Percentiles rank a stretch among this genome's conserved stretches.
Conservation (phyloP, 92 coral and sea anemone genomes). For the Plumapathes pennacea region DNA sequence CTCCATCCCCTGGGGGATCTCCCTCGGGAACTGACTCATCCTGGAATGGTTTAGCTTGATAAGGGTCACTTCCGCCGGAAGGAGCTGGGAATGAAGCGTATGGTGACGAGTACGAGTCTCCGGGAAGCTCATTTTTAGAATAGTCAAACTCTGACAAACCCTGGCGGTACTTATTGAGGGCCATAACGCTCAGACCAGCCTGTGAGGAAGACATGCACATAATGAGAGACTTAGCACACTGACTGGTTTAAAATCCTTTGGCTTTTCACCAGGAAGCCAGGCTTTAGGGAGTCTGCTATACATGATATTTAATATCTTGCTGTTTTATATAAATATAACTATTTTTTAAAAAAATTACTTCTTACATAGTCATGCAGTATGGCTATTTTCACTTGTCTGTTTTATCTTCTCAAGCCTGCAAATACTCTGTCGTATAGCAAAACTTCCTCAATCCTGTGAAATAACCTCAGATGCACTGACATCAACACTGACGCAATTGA, state of each 20-base stretch:
- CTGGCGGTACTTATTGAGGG: constrained; percentile 68
- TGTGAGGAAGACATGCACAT: constrained; percentile 6
- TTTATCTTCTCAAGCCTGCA: too few relatives aligned
- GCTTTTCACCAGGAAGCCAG: too few relatives aligned
- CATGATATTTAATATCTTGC: too few relatives aligned
- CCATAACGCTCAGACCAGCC: constrained; percentile 69
- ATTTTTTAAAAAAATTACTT: background rate
- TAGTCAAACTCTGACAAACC: constrained; percentile 74
- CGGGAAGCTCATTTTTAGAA: constrained; percentile 67
- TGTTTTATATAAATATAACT: too few relatives aligned
- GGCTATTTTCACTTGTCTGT: too few relatives aligned
- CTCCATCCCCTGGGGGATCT: constrained; percentile 39
- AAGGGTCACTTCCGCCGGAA: constrained; percentile 75
- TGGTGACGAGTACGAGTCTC: constrained; percentile 83
- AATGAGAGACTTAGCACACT: too few relatives aligned
- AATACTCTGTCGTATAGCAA: too few relatives aligned
- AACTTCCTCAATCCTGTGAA: too few relatives aligned
- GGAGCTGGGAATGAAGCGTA: constrained; percentile 89
- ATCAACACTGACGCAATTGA: too few relatives aligned
- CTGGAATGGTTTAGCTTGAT: constrained; percentile 87
- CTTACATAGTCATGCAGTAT: background rate
- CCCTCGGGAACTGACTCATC: constrained; percentile 43
- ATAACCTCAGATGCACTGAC: too few relatives aligned
- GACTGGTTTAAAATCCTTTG: too few relatives aligned
- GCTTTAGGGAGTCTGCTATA: too few relatives aligned